Base-by-base conservation (phyloP, 2,888 invertebrate species). In the Xestoiulus laeticollis region DNA sequence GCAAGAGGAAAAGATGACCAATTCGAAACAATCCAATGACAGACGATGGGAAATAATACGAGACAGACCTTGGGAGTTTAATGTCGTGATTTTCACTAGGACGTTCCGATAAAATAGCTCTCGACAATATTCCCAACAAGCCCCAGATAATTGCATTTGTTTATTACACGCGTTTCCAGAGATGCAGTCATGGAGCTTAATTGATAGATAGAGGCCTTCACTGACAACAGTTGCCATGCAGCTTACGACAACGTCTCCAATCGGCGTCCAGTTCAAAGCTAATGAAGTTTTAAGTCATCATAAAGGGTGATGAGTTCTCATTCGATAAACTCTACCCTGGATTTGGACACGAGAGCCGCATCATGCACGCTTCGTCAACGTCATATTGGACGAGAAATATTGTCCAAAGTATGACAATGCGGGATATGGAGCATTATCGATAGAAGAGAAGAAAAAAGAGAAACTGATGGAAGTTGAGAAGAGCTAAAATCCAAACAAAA, bases 111-210 rank as follows among this genome's bases (percentile, higher is more conserved):
- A 68, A 68, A 68, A 68, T 26, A 68, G 68, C 68, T 26, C 12
- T 26, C 26, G n/a, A n/a, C n/a, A 22, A 59, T 59, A 59, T 59
- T 26, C 26, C 48, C 68, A 68, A 14, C 68, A 68, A 26, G 68
- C 8, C 68, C n/a, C 26, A 12, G 68, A 26, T 68, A 68, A 68
- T 68, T 68, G 68, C 26, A 68, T 68, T 68, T 68, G 68, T 68
- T 68, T 68, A 68, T 68, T 68, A 26, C 59, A 59, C 26, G 26
- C 26, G 26, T 68, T 68, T 68, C 68, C 68, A 68, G 68, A 26
- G 68, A 68, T n/a, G 68, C 68, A 68, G 68, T 68, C 68, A 68
- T 68, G 68, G 68, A 68, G 68, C 68, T 68, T 68, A 68, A 68
- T 68, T 68, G 68, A 68, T 68, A 59, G 59, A 59, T 59, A 68